phyloP scores from a whole-genome alignment of 2,797 vertebrate species.

The Erithacus rubecula region DNA sequence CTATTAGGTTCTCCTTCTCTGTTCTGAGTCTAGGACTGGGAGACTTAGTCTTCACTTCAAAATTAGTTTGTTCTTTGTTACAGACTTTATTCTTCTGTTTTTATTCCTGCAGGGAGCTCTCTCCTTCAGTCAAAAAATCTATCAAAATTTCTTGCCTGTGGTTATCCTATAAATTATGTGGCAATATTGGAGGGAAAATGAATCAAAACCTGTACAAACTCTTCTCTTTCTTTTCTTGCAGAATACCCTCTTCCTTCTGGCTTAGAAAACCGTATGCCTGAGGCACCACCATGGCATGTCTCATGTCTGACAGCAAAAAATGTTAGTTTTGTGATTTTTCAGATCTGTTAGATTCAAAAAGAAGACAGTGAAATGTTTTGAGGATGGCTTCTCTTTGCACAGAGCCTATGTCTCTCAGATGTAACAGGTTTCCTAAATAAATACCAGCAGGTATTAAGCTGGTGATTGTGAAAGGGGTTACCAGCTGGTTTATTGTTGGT shows the following conservation, averaged over 20 bases:
- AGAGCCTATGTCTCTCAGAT: background rate
- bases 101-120: background rate
- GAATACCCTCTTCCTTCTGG: background rate
- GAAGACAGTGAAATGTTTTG: background rate
- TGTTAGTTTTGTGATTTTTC: background rate
- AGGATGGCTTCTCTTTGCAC: background rate
- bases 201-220: background rate
- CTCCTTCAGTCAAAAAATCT: background rate
- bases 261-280: background rate
- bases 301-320: background rate
- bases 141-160: background rate
- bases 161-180: background rate
- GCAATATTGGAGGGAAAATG: background rate
- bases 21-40: background rate
- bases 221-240: background rate
- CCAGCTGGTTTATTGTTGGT: background rate
- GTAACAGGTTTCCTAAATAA: background rate
- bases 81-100: background rate
- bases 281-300: background rate
- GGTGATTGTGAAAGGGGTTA: conserved; percentile 15
- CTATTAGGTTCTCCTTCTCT: background rate
- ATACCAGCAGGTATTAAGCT: background rate
- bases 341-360: background rate
- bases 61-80: background rate
- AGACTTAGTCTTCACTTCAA: background rate